A percentile compares a stretch with the other conserved stretches of the same genome.
Evolutionary conservation across 2,888 invertebrate species (phyloP).

Genomic region (Scaptomyza polygonia): DNA sequence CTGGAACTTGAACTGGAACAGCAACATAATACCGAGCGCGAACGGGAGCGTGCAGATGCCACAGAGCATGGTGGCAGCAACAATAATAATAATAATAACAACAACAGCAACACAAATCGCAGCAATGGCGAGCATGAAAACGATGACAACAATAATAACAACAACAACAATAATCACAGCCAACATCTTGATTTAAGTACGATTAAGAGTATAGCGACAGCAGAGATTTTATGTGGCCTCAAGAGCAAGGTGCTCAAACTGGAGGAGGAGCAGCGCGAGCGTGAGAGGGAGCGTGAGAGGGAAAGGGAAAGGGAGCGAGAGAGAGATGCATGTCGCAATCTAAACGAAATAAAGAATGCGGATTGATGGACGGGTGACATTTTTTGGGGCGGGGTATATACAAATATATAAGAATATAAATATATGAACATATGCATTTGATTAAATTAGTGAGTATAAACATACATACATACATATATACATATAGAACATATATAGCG

Average conservation of each 20-base stretch:
- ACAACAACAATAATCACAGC: constrained; percentile 74
- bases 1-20: constrained; percentile 59
- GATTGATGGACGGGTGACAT: constrained; percentile 70
- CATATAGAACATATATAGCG: constrained; percentile 44
- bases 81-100: constrained; percentile 23
- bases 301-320: constrained; percentile 46
- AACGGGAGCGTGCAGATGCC: constrained; percentile 21
- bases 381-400: constrained; percentile 43
- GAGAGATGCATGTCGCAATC: constrained; percentile 67
- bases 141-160: constrained; percentile 50
- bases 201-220: constrained; percentile 81
- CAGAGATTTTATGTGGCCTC: constrained; percentile 80
- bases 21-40: constrained; percentile 38
- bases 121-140: constrained; percentile 45
- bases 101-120: constrained; percentile 37
- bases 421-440: constrained; percentile 66
- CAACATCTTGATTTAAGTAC: constrained; percentile 75
- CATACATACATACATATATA: constrained; percentile 26
- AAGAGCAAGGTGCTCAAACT: constrained; percentile 82
- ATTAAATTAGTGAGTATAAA: constrained; percentile 48
- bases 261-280: constrained; percentile 74
- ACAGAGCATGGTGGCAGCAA: constrained; percentile 34
- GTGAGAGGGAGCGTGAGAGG: constrained; percentile 59
- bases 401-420: constrained; percentile 21
- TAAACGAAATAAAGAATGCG: constrained; percentile 79